phyloP scores from a whole-genome alignment of 1,140 invertebrate genomes.

The Sarcophaga bullata region DNA sequence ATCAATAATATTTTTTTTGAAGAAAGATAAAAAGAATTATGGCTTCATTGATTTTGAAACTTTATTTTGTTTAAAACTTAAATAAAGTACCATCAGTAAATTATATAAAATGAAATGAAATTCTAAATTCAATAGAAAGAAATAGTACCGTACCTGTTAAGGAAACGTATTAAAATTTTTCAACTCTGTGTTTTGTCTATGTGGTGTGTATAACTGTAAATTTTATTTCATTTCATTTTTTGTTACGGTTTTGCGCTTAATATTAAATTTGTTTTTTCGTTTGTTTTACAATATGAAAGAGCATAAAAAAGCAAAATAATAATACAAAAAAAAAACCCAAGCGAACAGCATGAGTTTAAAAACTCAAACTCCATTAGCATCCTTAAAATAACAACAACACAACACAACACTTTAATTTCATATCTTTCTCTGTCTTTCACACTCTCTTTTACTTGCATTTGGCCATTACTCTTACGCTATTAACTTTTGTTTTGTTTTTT shows the following conservation, averaged over 20 bases:
- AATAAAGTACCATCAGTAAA: too few relatives aligned
- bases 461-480: background rate
- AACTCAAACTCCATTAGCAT: constrained; percentile 18
- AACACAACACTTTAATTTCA: background rate
- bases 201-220: constrained; percentile 19
- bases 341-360: background rate
- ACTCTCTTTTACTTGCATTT: too few relatives aligned
- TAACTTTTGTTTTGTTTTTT: background rate
- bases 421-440: background rate
- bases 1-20: too few relatives aligned
- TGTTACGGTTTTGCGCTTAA: too few relatives aligned
- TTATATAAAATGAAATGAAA: too few relatives aligned
- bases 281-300: background rate
- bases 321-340: background rate
- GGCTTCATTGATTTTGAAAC: too few relatives aligned
- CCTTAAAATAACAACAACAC: background rate
- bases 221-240: background rate
- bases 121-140: too few relatives aligned
- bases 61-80: too few relatives aligned
- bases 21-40: too few relatives aligned
- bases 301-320: background rate
- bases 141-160: too few relatives aligned
- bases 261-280: too few relatives aligned
- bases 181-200: constrained; percentile 5
- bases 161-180: background rate